Base-by-base conservation (phyloP, 2,888 invertebrate genomes). In the Lasioglossum figueresi region DNA sequence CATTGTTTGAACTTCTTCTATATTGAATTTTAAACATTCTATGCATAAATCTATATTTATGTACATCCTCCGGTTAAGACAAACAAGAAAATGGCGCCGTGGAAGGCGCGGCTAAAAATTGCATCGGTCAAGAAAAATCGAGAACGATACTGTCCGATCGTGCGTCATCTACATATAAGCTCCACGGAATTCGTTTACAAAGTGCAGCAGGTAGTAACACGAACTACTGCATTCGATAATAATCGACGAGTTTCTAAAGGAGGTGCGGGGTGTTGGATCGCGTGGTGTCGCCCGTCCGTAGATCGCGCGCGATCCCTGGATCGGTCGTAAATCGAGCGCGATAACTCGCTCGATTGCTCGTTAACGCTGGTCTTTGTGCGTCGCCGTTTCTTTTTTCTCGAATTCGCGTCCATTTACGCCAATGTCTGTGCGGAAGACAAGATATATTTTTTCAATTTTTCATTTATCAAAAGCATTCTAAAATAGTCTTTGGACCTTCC, bases 321-420 rank as follows among this genome's bases (percentile, higher is more conserved):
- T 63, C 63, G 31, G 14, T 63, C 63, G 31, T 63, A 63, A 63
- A 63, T 63, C 63, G 63, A 63, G 63, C 63, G 31, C 63, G 63
- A 27, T 31, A 31, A 63, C 63, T 63, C 63, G 63, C 63, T 63
- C 63, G 63, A 63, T 63, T 16, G 63, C 16, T 63, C 63, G 27
- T 16, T 63, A 63, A 63, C 31, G 63, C 63, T 31, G 31, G 16
- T 31, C 16, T 31, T 16, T 31, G 63, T 16, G 31, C 63, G 31
- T 31, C 16, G 27, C 6, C 16, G 14, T 63, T 16, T 31, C 2
- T 63, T 63, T 56, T 63, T 63, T 31, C 63, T 31, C 63, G 63
- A 16, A 31, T 63, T 63, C 63, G 27, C 59, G 14, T 0, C 12
- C 12, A 19, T 48, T 48, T 48, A 48, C 48, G 19, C 45, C 45